Conservation (phyloP, 2,888 invertebrate species). For the Nesidiocoris tenuis region DNA sequence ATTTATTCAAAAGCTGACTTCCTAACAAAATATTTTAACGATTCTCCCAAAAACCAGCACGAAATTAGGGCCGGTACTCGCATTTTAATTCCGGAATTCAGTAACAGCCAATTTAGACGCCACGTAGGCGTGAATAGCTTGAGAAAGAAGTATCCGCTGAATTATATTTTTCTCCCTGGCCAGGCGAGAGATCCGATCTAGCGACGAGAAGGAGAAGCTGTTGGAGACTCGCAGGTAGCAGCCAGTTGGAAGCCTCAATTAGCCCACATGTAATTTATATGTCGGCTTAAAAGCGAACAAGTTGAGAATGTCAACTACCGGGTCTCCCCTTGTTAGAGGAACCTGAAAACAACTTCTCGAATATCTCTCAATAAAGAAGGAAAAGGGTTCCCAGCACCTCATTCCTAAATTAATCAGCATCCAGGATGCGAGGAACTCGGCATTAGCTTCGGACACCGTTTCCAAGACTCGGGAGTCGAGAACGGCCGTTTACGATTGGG, state of each 20-base stretch:
- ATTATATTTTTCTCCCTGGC: neutral
- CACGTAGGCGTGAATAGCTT: neutral
- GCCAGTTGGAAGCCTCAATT: constrained; percentile 35
- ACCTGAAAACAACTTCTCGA: constrained; percentile 28
- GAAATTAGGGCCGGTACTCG: no score
- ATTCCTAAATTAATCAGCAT: constrained; percentile 42
- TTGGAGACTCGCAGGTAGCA: constrained; percentile 27
- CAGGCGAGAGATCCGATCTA: neutral
- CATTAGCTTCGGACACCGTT: constrained; percentile 9
- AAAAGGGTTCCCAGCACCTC: constrained; percentile 37
- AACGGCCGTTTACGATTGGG: constrained; percentile 11
- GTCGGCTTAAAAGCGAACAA: constrained; percentile 42
- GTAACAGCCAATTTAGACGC: neutral
- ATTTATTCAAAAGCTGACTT: no score
- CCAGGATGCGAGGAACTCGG: constrained; percentile 5
- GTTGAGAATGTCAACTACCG: constrained; percentile 42
- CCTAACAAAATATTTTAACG: no score
- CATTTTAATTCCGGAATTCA: neutral
- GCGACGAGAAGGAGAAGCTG: constrained; percentile 29
- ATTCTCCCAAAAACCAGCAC: no score
- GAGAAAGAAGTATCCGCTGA: neutral
- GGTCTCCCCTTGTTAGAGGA: constrained; percentile 29
- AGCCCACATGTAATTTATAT: constrained; percentile 41
- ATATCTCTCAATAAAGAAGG: constrained; percentile 38
- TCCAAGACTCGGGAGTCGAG: constrained; percentile 14